Evolutionary conservation across 2,797 vertebrate species (phyloP).

Genomic region (Triplophysa bombifrons): DNA sequence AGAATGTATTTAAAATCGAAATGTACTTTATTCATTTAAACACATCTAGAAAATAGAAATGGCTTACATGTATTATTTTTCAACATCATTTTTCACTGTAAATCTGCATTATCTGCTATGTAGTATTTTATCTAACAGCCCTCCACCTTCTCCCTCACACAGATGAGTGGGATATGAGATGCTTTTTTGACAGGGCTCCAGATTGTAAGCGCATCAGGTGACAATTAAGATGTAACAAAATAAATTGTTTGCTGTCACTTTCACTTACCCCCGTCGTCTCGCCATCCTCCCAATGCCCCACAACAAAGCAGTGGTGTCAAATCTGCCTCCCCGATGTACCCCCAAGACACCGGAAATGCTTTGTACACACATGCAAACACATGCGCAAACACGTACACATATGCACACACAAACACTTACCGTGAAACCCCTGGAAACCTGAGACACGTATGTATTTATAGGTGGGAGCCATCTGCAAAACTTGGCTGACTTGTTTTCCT

Average conservation of each 20-base stretch:
- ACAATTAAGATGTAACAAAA: conserved; percentile 81
- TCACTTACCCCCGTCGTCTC: conserved; percentile 71
- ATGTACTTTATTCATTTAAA: neutral
- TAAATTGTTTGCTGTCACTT: conserved; percentile 80
- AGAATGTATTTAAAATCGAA: neutral
- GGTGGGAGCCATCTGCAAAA: conserved; percentile 49
- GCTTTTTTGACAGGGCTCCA: conserved; percentile 70
- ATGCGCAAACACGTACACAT: neutral
- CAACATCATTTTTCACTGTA: neutral
- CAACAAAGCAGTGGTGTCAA: conserved; percentile 49
- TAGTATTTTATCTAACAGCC: conserved; percentile 12
- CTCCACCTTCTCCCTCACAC: conserved; percentile 42
- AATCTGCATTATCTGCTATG: neutral
- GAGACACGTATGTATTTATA: conserved; percentile 41
- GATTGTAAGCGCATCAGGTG: conserved; percentile 78
- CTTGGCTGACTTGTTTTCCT: conserved; percentile 54
- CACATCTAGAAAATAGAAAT: neutral
- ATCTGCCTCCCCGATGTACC: conserved; percentile 54
- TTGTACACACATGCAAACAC: conserved; percentile 46
- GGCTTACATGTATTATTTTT: neutral
- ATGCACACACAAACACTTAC: conserved; percentile 21
- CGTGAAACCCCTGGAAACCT: conserved; percentile 31
- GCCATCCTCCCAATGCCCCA: conserved; percentile 59
- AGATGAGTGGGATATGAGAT: conserved; percentile 54
- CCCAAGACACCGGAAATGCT: conserved; percentile 59